Percentiles rank a stretch among this genome's conserved stretches.
phyloP scores from a whole-genome alignment of 2,888 invertebrate genomes.

The Lepidocyrtinus sp. region DNA sequence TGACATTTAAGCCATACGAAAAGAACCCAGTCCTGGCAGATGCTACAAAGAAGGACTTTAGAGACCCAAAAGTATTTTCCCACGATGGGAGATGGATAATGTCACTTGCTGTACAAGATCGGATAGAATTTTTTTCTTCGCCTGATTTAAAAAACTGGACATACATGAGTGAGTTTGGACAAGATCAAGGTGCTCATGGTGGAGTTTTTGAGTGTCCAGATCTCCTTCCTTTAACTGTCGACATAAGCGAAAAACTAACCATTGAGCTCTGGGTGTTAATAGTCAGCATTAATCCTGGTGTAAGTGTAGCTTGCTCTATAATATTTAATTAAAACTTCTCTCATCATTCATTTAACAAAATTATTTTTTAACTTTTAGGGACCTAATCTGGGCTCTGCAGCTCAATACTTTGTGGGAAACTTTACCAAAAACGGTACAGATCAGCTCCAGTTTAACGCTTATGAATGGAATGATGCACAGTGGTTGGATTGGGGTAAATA shows the following conservation, averaged over 20 bases:
- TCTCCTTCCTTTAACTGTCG: conserved; percentile 43
- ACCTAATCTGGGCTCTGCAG: conserved; percentile 65
- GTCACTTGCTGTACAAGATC: conserved; percentile 52
- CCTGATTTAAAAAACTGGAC: conserved; percentile 60
- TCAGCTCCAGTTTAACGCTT: background rate
- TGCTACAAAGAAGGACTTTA: conserved; percentile 51
- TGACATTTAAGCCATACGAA: conserved; percentile 58
- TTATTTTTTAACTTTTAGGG: conserved; percentile 44
- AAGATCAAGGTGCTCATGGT: conserved; percentile 54
- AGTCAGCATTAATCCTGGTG: conserved; percentile 66
- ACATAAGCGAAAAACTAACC: conserved; percentile 21
- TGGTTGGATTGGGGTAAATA: conserved; percentile 68
- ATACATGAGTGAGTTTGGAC: conserved; percentile 57
- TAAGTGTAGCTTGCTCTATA: conserved; percentile 9
- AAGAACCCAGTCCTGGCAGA: conserved; percentile 64
- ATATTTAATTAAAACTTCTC: background rate
- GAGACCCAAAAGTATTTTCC: conserved; percentile 65
- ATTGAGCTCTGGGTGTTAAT: conserved; percentile 64
- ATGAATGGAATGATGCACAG: conserved; percentile 41
- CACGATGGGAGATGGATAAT: conserved; percentile 57
- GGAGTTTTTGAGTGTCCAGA: conserved; percentile 69
- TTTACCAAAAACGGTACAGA: conserved; percentile 51
- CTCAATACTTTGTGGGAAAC: conserved; percentile 67
- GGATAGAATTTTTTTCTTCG: conserved; percentile 59
- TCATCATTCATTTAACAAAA: no score